Evolutionary conservation across 2,797 vertebrate species (phyloP).

Genomic region (Serranus cabrilla): DNA sequence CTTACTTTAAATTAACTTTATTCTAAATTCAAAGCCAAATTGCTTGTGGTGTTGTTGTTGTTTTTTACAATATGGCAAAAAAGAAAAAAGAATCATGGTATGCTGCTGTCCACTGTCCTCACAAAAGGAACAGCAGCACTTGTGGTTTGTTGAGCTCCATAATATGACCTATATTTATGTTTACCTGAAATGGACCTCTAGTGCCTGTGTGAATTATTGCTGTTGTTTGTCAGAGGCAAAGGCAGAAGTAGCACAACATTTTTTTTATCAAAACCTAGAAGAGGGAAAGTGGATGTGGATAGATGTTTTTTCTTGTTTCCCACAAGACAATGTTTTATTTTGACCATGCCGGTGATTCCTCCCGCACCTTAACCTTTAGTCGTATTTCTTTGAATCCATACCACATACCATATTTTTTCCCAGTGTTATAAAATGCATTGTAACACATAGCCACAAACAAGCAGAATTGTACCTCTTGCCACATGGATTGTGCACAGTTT

Average conservation of each 20-base stretch:
- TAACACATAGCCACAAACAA: too few species aligned
- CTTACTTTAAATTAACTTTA: background rate
- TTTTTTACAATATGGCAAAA: background rate
- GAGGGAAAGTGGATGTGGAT: background rate
- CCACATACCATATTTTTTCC: background rate
- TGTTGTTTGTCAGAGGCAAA: background rate
- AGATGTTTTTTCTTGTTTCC: background rate
- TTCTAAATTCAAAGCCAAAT: background rate
- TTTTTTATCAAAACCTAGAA: background rate
- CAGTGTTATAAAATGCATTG: too few species aligned
- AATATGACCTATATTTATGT: background rate
- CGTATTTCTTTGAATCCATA: too few species aligned
- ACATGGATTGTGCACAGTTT: too few species aligned
- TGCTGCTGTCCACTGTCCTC: background rate
- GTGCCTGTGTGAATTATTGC: constrained; percentile 6
- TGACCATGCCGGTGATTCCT: background rate
- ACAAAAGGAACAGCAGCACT: constrained; percentile 6
- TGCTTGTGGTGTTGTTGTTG: background rate
- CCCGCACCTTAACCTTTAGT: background rate
- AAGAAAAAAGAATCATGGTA: background rate
- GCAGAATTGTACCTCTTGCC: too few species aligned
- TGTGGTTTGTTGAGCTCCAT: background rate
- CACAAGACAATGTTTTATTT: background rate
- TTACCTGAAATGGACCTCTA: constrained; percentile 1
- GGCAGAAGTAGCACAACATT: background rate